Evolutionary conservation across 2,797 vertebrate species (phyloP).

Genomic region (Octomys mimax): DNA sequence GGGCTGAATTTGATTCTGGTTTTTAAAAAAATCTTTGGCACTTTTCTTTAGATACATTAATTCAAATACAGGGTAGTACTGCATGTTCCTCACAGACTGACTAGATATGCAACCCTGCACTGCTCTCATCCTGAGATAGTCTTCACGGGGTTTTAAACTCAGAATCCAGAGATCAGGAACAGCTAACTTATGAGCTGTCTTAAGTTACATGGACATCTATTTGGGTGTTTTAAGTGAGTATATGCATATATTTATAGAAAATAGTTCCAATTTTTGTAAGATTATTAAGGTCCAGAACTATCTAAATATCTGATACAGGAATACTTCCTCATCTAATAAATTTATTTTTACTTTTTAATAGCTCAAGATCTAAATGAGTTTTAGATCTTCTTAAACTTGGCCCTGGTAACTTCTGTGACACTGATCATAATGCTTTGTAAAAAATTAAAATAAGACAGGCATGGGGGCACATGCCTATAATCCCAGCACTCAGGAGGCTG

Average conservation of each 20-base stretch:
- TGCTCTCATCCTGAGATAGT: background rate
- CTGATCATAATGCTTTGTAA: background rate
- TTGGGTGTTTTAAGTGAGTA: background rate
- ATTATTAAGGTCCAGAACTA: background rate
- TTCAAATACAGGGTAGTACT: background rate
- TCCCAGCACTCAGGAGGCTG: no score
- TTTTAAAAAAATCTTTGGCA: background rate
- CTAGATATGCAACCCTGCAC: background rate
- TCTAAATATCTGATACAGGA: background rate
- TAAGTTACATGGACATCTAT: background rate
- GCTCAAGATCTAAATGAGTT: background rate
- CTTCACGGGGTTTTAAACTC: constrained; percentile 35
- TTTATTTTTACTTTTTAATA: background rate
- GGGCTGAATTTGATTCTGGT: background rate
- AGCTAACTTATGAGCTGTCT: background rate
- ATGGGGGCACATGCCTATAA: no score
- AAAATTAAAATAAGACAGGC: background rate
- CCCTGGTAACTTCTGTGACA: background rate
- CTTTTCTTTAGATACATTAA: constrained; percentile 16
- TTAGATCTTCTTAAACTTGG: background rate
- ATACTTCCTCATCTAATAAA: background rate
- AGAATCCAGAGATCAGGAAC: background rate
- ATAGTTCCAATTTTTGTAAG: background rate
- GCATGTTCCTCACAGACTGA: background rate
- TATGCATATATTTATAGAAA: constrained; percentile 2